Evolutionary conservation across 2,797 vertebrate species (phyloP).

Genomic region (Momotus momota): DNA sequence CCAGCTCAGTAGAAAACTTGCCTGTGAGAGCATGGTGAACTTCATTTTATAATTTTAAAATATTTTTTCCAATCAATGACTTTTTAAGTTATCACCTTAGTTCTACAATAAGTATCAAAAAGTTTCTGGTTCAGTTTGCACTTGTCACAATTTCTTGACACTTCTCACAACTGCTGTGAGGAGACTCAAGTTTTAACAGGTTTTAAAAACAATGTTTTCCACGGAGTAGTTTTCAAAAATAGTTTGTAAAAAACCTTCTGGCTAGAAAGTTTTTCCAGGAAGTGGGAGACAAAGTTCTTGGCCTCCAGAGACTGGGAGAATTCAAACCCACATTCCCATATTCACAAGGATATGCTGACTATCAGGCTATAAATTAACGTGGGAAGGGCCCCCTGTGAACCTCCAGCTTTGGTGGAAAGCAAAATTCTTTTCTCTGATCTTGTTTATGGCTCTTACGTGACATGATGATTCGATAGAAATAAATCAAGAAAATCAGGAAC

Average conservation of each 20-base stretch:
- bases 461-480: neutral
- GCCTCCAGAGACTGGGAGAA: neutral
- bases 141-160: neutral
- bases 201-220: neutral
- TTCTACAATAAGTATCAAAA: neutral
- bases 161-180: neutral
- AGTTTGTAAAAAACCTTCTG: neutral
- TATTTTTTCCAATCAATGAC: neutral
- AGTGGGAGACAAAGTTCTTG: neutral
- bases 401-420: neutral
- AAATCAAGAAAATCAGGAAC: neutral
- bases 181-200: neutral
- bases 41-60: neutral
- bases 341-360: neutral
- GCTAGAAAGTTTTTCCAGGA: neutral
- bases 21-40: neutral
- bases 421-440: neutral
- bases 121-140: neutral
- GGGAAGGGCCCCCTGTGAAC: neutral
- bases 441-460: neutral
- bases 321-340: neutral
- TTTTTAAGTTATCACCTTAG: neutral
- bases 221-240: neutral
- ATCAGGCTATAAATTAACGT: neutral
- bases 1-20: neutral